Percentiles rank a stretch among this genome's conserved stretches.
Evolutionary conservation across 2,797 vertebrate species (phyloP).

Genomic region (Anas georgica): DNA sequence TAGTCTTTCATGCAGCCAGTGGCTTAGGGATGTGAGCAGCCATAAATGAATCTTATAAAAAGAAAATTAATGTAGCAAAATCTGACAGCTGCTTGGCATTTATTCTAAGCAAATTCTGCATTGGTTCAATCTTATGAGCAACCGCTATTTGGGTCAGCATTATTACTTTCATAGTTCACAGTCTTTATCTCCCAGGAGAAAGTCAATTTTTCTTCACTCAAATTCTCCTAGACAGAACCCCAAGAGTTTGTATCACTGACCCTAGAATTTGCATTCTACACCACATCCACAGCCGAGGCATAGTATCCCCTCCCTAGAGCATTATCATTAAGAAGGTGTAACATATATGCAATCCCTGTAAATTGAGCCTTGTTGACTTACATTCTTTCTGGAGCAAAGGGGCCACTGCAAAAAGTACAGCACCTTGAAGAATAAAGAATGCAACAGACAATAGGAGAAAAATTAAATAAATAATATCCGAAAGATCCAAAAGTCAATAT

Average conservation of each 20-base stretch:
- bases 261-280: conserved; percentile 7
- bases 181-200: conserved; percentile 46
- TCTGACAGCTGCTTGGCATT: conserved; percentile 46
- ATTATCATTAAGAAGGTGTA: not conserved
- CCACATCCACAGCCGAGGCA: not conserved
- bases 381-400: not conserved
- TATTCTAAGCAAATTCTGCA: conserved; percentile 41
- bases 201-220: not conserved
- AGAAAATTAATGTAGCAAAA: conserved; percentile 52
- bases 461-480: conserved; percentile 62
- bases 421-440: not conserved
- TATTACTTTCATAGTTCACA: conserved; percentile 15
- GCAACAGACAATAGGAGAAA: not conserved
- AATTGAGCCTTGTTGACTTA: not conserved
- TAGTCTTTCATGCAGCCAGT: conserved; percentile 36
- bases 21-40: conserved; percentile 49
- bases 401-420: not conserved
- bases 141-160: conserved; percentile 18
- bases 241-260: not conserved
- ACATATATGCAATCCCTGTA: not conserved
- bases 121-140: not conserved
- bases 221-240: conserved; percentile 1
- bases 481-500: conserved; percentile 64
- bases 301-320: not conserved
- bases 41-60: conserved; percentile 33